phyloP scores from a whole-genome alignment of 2,113 vertebrate species.

The Ictalurus punctatus region DNA sequence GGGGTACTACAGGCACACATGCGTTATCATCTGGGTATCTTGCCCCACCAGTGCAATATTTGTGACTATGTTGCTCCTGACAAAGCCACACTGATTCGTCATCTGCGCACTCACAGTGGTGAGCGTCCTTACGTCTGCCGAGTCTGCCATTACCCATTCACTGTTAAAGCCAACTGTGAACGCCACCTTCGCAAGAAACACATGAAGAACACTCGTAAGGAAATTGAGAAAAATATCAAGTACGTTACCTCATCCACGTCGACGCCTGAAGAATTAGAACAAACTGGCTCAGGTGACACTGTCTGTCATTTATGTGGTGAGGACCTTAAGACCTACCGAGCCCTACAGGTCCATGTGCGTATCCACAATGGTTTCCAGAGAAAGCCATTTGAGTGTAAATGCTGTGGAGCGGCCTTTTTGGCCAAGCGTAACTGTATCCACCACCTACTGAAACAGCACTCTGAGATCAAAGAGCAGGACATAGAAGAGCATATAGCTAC shows the following conservation, averaged over 20 bases:
- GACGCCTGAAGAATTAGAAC: slow-evolving; percentile 68
- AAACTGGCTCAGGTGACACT: slow-evolving; percentile 78
- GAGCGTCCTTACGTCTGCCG: slow-evolving; percentile 95
- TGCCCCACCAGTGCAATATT: slow-evolving; percentile 95
- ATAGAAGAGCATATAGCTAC: slow-evolving; percentile 63
- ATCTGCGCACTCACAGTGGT: slow-evolving; percentile 93
- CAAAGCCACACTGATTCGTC: slow-evolving; percentile 93
- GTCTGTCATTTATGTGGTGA: slow-evolving; percentile 87
- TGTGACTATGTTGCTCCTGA: slow-evolving; percentile 95
- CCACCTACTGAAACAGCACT: slow-evolving; percentile 94
- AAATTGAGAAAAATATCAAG: slow-evolving; percentile 97
- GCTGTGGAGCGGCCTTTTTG: slow-evolving; percentile 86
- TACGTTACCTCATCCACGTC: slow-evolving; percentile 79
- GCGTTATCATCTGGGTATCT: slow-evolving; percentile 90
- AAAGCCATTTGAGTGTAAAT: slow-evolving; percentile 91
- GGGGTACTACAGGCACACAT: slow-evolving; percentile 90
- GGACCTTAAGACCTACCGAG: slow-evolving; percentile 88
- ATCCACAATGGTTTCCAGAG: slow-evolving; percentile 87
- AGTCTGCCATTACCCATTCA: slow-evolving; percentile 96
- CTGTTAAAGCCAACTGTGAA: slow-evolving; percentile 98
- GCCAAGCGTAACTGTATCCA: slow-evolving; percentile 96
- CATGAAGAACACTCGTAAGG: slow-evolving; percentile 90
- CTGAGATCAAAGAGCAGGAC: slow-evolving; percentile 83
- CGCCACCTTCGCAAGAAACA: slow-evolving; percentile 97
- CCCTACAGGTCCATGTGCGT: slow-evolving; percentile 90